Percentiles rank a stretch among this genome's conserved stretches.
Conservation (phyloP, 2,113 vertebrate species). For the Anguilla rostrata region DNA sequence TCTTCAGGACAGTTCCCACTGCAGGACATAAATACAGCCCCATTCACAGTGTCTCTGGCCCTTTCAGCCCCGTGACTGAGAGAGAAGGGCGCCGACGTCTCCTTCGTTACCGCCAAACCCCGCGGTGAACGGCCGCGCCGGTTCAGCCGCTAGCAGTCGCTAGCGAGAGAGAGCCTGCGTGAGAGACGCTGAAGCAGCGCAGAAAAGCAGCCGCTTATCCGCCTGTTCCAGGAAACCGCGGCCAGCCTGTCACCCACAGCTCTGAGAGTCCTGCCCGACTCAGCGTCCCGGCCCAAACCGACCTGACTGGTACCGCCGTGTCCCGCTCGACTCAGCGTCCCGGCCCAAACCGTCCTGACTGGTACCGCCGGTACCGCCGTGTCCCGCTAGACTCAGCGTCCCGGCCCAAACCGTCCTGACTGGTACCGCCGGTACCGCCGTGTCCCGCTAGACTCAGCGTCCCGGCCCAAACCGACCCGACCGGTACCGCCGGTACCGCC, state of each 20-base stretch:
- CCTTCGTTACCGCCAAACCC: not conserved
- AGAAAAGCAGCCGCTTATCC: not conserved
- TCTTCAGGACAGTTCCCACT: not conserved
- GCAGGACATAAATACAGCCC: slow-evolving; percentile 22
- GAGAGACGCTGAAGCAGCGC: not conserved
- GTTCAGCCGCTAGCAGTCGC: not conserved
- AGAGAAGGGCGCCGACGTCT: not conserved
- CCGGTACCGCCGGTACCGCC: too few species aligned
- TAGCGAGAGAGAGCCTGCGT: not conserved
- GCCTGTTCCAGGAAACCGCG: not conserved
- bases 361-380: too few species aligned
- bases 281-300: too few species aligned
- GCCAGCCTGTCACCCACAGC: not conserved
- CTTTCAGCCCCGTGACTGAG: not conserved
- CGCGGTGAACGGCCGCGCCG: not conserved
- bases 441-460: too few species aligned
- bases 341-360: too few species aligned
- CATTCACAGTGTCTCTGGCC: slow-evolving; percentile 7
- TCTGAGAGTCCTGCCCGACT: too few species aligned
- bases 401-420: too few species aligned
- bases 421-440: too few species aligned
- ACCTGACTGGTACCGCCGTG: too few species aligned
- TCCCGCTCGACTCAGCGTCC: too few species aligned
- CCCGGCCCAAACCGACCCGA: too few species aligned
- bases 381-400: too few species aligned